phyloP scores from a whole-genome alignment of 1,140 invertebrate species.

The Medauroidea extradentata region DNA sequence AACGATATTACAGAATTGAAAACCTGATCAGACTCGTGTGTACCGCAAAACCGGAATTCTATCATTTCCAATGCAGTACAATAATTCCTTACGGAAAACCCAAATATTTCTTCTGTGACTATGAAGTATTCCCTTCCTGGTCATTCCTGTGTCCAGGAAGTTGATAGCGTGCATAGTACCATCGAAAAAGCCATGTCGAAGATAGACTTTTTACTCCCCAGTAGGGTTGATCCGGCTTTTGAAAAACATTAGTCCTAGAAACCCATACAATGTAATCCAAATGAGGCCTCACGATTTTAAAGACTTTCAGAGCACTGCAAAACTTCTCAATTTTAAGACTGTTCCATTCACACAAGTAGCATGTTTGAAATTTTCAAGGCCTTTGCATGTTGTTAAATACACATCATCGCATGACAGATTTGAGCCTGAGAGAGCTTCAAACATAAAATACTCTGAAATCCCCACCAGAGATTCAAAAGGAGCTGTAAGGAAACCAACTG shows the following conservation, averaged over 20 bases:
- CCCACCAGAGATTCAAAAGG: background rate
- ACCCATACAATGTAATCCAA: constrained; percentile 18
- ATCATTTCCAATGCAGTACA: constrained; percentile 7
- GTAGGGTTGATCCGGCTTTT: constrained; percentile 20
- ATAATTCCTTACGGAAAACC: constrained; percentile 11
- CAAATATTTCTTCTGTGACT: constrained; percentile 7
- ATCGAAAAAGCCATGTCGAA: constrained; percentile 16
- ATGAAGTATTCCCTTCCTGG: constrained; percentile 24
- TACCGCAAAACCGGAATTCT: constrained; percentile 15
- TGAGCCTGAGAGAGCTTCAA: background rate
- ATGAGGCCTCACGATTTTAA: constrained; percentile 15
- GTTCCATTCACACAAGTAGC: constrained; percentile 15
- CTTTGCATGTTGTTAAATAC: background rate
- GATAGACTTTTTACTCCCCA: constrained; percentile 23
- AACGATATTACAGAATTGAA: constrained; percentile 9
- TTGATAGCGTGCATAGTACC: constrained; percentile 19
- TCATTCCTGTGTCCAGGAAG: constrained; percentile 21
- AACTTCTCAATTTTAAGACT: constrained; percentile 18
- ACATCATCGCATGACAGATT: too few species aligned
- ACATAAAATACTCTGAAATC: background rate
- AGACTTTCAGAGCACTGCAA: constrained; percentile 9
- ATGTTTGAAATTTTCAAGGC: constrained; percentile 9
- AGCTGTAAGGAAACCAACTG: background rate
- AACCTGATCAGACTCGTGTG: constrained; percentile 15
- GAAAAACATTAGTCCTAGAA: constrained; percentile 5